These are phyloP conservation scores for Ruditapes philippinarum DNA, from an alignment of 1,140 invertebrate species.

Conservation along the genomic window DNA sequence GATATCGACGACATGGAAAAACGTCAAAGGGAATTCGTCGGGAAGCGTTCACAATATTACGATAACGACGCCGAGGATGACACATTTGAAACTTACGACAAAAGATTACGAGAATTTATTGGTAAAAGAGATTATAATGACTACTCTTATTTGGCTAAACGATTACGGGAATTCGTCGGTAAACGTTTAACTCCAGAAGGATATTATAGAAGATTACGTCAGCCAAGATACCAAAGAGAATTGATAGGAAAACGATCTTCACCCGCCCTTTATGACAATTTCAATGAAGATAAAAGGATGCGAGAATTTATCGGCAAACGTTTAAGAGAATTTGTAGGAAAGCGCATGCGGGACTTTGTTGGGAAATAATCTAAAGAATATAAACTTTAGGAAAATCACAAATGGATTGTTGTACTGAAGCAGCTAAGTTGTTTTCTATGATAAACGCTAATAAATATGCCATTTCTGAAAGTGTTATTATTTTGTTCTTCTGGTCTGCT, in stretches of 20 bases:
- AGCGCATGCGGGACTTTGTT: conserved; percentile 51
- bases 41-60: conserved; percentile 3
- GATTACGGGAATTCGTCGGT: conserved; percentile 60
- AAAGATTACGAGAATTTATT: conserved; percentile 54
- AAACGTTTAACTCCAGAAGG: conserved; percentile 44
- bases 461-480: background rate
- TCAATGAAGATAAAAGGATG: conserved; percentile 51
- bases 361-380: conserved; percentile 5
- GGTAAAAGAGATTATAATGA: conserved; percentile 48
- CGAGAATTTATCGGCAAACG: conserved; percentile 60
- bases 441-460: conserved; percentile 2
- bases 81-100: conserved; percentile 2
- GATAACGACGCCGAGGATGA: background rate
- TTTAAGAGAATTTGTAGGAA: conserved; percentile 53
- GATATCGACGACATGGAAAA: conserved; percentile 10
- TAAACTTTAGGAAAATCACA: background rate
- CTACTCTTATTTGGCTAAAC: conserved; percentile 41
- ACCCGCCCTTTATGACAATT: background rate
- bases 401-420: background rate
- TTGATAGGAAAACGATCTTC: conserved; percentile 51
- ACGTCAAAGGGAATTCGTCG: conserved; percentile 1
- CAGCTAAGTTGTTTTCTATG: conserved; percentile 35
- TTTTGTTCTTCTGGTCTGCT: background rate
- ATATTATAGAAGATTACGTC: conserved; percentile 24
- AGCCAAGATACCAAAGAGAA: conserved; percentile 54